Base-by-base conservation (phyloP, 2,113 vertebrate species). In the Oreocharis arfaki region DNA sequence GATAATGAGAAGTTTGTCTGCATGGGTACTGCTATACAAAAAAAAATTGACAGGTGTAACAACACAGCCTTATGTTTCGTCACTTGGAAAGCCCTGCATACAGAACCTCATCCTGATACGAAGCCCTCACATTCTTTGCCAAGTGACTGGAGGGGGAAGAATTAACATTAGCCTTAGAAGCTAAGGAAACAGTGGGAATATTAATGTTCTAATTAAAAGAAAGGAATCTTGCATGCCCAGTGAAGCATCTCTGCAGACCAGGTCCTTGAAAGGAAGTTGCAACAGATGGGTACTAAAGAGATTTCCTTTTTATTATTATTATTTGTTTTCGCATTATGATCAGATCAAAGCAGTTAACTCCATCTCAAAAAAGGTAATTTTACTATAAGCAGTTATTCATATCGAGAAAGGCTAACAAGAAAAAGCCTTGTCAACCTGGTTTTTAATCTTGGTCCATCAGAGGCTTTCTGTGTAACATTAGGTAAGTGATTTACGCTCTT, bases 1-100 rank as follows among this genome's bases (percentile, higher is more conserved):
- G 96, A 96, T 97, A 97, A 97, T 49, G 61, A 94, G 92, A 90
- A 76, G 87, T 97, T 96, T 97, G 90, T 80, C 93, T 89, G 78
- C 91, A 84, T 67, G 65, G 78, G 46, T 81, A 70, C 77, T 42
- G 70, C 80, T 74, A 81, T 24, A 90, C 37, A 83, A 74, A 87
- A 76, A 63, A 83, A 85, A 80, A 30, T 11, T 79, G 71, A 90
- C 85, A 95, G 93, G 83, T 93, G 73, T 95, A 96, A 96, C 68
- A 87, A 64, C 42, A 84, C 55, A 70, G 50, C 41, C 35, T 67
- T 90, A 57, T 70, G 61, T 80, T 91, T 71, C 83, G 84, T 85
- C 91, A 80, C 37, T 80, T 70, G 30, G 63, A 94, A 95, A 95
- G 47, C 87, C 86, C 93, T 88, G 44, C 78, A 82, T 33, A 30